Evolutionary conservation across 2,888 invertebrate genomes (phyloP).

Genomic region (Polia nebulosa): DNA sequence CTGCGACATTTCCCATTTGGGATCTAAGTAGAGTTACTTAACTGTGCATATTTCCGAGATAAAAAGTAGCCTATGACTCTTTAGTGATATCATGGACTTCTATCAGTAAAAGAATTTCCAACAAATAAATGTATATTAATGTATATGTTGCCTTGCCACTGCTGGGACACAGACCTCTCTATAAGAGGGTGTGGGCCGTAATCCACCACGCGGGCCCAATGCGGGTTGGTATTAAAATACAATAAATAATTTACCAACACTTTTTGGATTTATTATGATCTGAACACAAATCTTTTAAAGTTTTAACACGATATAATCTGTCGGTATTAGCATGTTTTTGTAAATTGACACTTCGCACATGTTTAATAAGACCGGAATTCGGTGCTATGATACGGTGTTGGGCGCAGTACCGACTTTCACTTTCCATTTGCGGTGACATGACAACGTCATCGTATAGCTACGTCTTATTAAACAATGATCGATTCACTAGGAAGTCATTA

Average conservation of each 20-base stretch:
- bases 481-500: conserved; percentile 50
- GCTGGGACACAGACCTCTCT: too few relatives aligned
- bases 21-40: too few relatives aligned
- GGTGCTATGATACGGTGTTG: conserved; percentile 35
- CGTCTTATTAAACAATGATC: conserved; percentile 41
- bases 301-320: background rate
- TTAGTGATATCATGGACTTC: too few relatives aligned
- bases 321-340: background rate
- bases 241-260: background rate
- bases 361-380: conserved; percentile 35
- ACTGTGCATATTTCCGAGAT: too few relatives aligned
- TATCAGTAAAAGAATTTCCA: too few relatives aligned
- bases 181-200: too few relatives aligned
- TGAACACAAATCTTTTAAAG: background rate
- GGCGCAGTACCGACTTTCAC: conserved; percentile 64
- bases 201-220: too few relatives aligned
- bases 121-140: too few relatives aligned
- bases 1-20: too few relatives aligned
- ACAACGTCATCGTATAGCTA: conserved; percentile 53
- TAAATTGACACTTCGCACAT: conserved; percentile 9
- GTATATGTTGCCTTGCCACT: too few relatives aligned
- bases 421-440: conserved; percentile 52
- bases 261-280: background rate
- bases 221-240: background rate
- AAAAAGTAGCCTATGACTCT: too few relatives aligned